Percentiles rank a stretch among this genome's conserved stretches.
phyloP scores from a whole-genome alignment of 2,797 vertebrate species.

The Mormyrops boulengeri region DNA sequence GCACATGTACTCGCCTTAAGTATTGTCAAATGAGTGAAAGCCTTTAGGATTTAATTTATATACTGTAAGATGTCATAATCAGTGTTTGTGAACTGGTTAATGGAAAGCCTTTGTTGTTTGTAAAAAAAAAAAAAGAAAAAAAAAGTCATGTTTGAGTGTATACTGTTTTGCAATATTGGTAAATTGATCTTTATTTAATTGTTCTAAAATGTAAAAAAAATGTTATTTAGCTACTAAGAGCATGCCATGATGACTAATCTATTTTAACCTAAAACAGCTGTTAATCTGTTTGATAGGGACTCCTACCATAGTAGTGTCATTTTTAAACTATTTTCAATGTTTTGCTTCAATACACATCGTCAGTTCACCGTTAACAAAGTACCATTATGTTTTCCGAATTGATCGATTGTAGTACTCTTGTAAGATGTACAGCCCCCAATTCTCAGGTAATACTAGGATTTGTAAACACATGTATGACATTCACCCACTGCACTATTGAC shows the following conservation, averaged over 20 bases:
- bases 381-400: not conserved
- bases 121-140: not conserved
- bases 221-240: constrained; percentile 16
- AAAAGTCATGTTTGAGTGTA: constrained; percentile 12
- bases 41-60: constrained; percentile 20
- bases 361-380: constrained; percentile 25
- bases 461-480: constrained; percentile 35
- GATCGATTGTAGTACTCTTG: constrained; percentile 44
- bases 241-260: constrained; percentile 21
- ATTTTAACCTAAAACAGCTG: constrained; percentile 21
- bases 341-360: constrained; percentile 16
- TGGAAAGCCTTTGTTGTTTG: constrained; percentile 18
- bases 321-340: constrained; percentile 15
- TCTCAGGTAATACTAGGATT: constrained; percentile 44
- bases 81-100: constrained; percentile 17
- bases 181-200: constrained; percentile 22
- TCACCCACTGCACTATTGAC: constrained; percentile 40
- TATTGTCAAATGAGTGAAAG: constrained; percentile 32
- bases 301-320: constrained; percentile 15
- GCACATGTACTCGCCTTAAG: constrained; percentile 31
- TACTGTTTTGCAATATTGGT: constrained; percentile 20
- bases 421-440: constrained; percentile 44
- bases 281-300: constrained; percentile 12
- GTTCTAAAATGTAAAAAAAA: not conserved
- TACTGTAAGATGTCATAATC: constrained; percentile 30